Base-by-base conservation (phyloP, 2,888 invertebrate species). In the Cryptosula pallasiana region DNA sequence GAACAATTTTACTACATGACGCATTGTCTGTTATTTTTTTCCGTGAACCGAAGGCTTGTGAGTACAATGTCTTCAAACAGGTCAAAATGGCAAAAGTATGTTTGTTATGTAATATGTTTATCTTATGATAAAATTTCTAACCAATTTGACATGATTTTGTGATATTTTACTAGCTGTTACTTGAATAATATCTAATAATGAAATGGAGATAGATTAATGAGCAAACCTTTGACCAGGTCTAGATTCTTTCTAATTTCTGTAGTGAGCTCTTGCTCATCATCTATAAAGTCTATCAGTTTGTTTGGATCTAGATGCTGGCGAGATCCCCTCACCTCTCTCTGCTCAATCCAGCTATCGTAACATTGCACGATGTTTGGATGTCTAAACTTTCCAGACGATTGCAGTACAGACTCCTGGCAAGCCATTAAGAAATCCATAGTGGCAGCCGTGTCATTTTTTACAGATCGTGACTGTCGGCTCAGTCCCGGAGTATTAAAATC, bases 401-500 rank as follows among this genome's bases (percentile, higher is more conserved):
- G 63, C 32, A 63, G 32, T 5, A 63, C 63, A 29, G 63, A 20
- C 63, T 63, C 63, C n/a, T 63, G 63, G n/a, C 63, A 63, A 1
- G 63, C 63, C 63, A 63, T 63, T 5, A 63, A 32, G 16, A 63
- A 63, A 5, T 63, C 63, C 9, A 63, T 25, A 13, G 32, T 32
- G 9, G 63, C 63, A 27, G 25, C 32, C 29, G 29, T 32, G 34
- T 63, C 63, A 29, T 34, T 13, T 32, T 32, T 27, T 9, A 63
- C 63, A 13, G 63, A 63, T 2, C n/a, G 63, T 32, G 63, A 32
- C 5, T 5, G 63, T 32, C 63, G 27, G 3, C 5, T 9, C 13
- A 32, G 9, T 3, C 29, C n/a, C 13, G 63, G 2, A n/a, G 25
- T 32, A 5, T 2, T 32, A 27, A 29, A 63, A 27, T 63, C 32